Evolutionary conservation across 1,140 invertebrate species (phyloP), one percentile per base, ranked within the genome.

Genomic region (Cotesia typhae): DNA sequence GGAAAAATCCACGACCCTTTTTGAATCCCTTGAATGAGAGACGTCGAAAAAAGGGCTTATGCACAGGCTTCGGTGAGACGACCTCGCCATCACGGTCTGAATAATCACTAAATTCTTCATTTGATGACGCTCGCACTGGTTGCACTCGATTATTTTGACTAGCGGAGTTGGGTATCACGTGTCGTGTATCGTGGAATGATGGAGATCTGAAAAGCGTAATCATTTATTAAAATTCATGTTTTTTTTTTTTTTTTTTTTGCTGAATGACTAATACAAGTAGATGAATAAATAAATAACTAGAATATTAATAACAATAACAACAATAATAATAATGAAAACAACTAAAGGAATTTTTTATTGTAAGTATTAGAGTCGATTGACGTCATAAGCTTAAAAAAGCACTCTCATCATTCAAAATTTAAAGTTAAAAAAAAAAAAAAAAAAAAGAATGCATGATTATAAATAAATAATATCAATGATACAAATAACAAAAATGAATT

Each of bases 21-120:
- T 91, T 90, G 28, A 95, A 87, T 52, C 94, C 94, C 82, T 96
- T 97, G 76, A 98, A 96, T 10, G 96, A 97, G 60, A 98, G 89
- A 64, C 95, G 90, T 75, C 94, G 88, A 76, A 96, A 93, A 81
- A 94, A 92, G n/a, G 92, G 92, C 83, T 94, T 95, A 73, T 94
- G 93, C 72, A 90, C 89, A 66, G 92, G 90, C 80, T 94, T 94
- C 0, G 94, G 92, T 0, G 93, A 94, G 57, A 93, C 90, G 20
- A 92, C 89, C 70, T 94, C 92, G 14, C 85, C 85, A 77, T 89
- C 90, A 71, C 89, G 88, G 73, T 95, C 94, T 0, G 92, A 93
- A 78, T 92, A 92, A 79, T 93, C 90, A 74, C 88, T 89, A 71
- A 89, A 88, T 74, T 91, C 89, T 35, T 89, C 88, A 72, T 87